A percentile compares a stretch with the other conserved stretches of the same genome.
Conservation (phyloP, 2,888 invertebrate species). For the Lissonota sp. region DNA sequence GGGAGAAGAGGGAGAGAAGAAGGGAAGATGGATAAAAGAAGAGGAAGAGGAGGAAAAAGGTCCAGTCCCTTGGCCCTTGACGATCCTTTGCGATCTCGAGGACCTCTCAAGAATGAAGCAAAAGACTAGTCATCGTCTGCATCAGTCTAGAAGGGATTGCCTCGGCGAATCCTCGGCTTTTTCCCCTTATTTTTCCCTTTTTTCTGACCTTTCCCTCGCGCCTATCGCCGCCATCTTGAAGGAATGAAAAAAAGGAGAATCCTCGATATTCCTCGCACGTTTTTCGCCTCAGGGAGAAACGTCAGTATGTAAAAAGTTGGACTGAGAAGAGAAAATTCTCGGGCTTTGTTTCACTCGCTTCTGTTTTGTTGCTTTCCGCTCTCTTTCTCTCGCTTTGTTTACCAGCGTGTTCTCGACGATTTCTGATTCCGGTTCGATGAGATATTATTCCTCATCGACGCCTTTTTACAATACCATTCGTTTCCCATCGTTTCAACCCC, state of each 20-base stretch:
- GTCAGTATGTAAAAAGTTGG: constrained; percentile 7
- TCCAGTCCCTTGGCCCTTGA: constrained; percentile 15
- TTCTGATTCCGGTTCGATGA: constrained; percentile 36
- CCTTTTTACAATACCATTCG: constrained; percentile 35
- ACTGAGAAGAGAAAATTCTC: too few species aligned
- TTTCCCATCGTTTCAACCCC: constrained; percentile 25
- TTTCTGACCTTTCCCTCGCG: too few species aligned
- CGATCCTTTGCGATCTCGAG: too few species aligned
- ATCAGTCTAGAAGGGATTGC: too few species aligned
- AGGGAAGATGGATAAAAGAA: constrained; percentile 7
- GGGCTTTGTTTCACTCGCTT: too few species aligned
- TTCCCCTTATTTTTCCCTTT: too few species aligned
- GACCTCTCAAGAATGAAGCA: too few species aligned
- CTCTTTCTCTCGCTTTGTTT: too few species aligned
- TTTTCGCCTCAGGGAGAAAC: constrained; percentile 47
- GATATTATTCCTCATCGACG: constrained; percentile 43
- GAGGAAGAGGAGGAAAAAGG: constrained; percentile 13
- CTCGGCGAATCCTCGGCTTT: too few species aligned
- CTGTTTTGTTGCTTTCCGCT: too few species aligned
- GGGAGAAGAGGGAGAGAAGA: constrained; percentile 13
- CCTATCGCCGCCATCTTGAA: constrained; percentile 52
- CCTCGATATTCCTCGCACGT: constrained; percentile 59
- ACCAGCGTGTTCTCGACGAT: constrained; percentile 27
- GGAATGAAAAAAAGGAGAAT: constrained; percentile 54
- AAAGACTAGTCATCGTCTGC: too few species aligned